phyloP scores from a whole-genome alignment of 2,888 invertebrate species.

The Scaptomyza caliginosa region DNA sequence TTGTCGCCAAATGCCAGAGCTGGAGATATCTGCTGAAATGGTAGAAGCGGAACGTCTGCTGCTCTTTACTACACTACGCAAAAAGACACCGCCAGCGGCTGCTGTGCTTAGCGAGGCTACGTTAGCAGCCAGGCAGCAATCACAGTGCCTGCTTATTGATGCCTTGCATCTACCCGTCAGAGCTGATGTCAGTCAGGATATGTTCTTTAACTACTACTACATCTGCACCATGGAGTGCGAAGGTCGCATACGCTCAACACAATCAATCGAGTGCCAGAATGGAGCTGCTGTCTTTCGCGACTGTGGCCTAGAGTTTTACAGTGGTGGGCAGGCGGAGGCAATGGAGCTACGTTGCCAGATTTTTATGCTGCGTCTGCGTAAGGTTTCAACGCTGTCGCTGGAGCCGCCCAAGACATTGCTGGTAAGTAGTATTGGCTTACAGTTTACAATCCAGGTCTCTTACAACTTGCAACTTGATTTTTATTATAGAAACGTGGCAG shows the following conservation, averaged over 20 bases:
- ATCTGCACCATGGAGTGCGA: conserved; percentile 82
- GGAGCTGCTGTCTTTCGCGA: conserved; percentile 80
- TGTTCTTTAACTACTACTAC: conserved; percentile 83
- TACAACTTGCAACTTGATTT: background rate
- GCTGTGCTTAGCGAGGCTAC: background rate
- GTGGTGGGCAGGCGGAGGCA: conserved; percentile 32
- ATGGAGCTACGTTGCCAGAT: conserved; percentile 84
- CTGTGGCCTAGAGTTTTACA: conserved; percentile 81
- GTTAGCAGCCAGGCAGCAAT: conserved; percentile 20
- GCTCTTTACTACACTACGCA: conserved; percentile 81
- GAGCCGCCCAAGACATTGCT: conserved; percentile 56
- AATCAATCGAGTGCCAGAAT: conserved; percentile 80
- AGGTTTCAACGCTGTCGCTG: conserved; percentile 73
- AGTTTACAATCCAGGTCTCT: background rate
- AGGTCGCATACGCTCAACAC: conserved; percentile 81
- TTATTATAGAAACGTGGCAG: conserved; percentile 49
- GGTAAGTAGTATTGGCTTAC: conserved; percentile 44
- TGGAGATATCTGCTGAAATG: conserved; percentile 84
- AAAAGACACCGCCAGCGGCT: background rate
- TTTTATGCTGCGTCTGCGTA: conserved; percentile 84
- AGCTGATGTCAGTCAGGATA: conserved; percentile 75
- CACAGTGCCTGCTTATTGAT: conserved; percentile 68
- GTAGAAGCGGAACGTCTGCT: conserved; percentile 85
- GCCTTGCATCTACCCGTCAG: conserved; percentile 79
- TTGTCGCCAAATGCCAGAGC: conserved; percentile 84